phyloP scores from a whole-genome alignment of 2,797 vertebrate genomes.

The Periparus ater region DNA sequence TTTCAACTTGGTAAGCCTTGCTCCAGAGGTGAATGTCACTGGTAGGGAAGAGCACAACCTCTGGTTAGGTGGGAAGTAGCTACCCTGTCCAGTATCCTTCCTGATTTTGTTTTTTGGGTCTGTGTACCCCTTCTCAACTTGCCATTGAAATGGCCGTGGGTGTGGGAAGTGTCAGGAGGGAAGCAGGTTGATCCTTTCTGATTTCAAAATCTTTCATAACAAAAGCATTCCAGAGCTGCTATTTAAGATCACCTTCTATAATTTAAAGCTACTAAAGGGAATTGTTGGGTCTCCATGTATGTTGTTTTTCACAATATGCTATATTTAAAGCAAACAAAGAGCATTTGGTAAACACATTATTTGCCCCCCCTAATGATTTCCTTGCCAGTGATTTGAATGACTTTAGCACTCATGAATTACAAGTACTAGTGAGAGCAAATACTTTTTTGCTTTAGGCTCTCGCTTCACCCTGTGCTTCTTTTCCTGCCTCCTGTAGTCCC shows the following conservation, averaged over 20 bases:
- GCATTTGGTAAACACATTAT: background rate
- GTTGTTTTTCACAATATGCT: background rate
- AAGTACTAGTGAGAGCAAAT: background rate
- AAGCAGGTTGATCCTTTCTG: background rate
- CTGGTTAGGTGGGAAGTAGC: background rate
- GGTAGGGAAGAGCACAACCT: background rate
- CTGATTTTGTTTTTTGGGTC: background rate
- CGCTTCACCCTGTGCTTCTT: background rate
- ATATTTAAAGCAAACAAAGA: background rate
- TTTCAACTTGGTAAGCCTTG: background rate
- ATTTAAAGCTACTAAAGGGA: background rate
- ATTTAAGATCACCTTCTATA: background rate
- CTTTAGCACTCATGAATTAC: background rate
- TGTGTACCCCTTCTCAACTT: background rate
- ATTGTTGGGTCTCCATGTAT: background rate
- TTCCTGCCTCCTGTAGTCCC: background rate
- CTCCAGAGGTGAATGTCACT: background rate
- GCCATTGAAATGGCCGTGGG: background rate
- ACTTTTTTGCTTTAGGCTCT: background rate
- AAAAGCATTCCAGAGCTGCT: background rate
- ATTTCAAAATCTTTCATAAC: background rate
- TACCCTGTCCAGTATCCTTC: background rate
- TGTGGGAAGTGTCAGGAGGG: background rate
- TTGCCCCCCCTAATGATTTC: accelerated
- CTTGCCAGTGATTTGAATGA: background rate